Evolutionary conservation across 1,140 invertebrate species (phyloP), one percentile per base, ranked within the genome.

Genomic region (Drosophila sechellia): DNA sequence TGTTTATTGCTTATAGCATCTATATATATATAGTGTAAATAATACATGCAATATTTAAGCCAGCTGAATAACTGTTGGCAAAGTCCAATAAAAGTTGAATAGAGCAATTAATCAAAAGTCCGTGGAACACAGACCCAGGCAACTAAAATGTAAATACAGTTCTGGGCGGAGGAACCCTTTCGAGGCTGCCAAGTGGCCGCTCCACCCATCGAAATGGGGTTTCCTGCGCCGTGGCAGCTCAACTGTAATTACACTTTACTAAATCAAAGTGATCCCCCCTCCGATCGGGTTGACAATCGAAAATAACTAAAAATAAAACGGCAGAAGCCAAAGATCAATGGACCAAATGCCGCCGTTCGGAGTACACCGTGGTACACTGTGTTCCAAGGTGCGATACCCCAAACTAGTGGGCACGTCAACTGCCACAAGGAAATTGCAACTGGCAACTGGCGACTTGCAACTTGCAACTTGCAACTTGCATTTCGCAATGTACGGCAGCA

Each of bases 331-430:
- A 70, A 70, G 68, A 71, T 71, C 68, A 71, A 71, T 70, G 65
- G 37, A 49, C n/a, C 35, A 48, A 70, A 71, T 70, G 68, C 68
- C 68, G 68, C 35, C 31, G 27, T 8, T 31, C 68, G 27, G 13
- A 13, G 35, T 37, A 27, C 25, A 27, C 25, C 25, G 5, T 5
- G 50, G 31, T 3, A 15, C 27, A 15, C 27, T 11, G 12, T 34
- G 17, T 48, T 56, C 35, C 64, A 70, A 71, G 68, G 68, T 71
- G 68, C 68, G 68, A 71, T 49, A 20, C 17, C 65, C 68, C 65
- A 70, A 70, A 70, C 72, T 75, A 66, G 64, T 57, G 65, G 77
- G 63, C 61, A 61, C 72, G 59, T 59, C 78, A 80, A 61, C 56
- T 64, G 74, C 55, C 68, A 57, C 59, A 40, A 42, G 43, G 68